These are phyloP conservation scores for Heliconius aoede DNA, from an alignment of 2,888 invertebrate species.

Conservation along the genomic window DNA sequence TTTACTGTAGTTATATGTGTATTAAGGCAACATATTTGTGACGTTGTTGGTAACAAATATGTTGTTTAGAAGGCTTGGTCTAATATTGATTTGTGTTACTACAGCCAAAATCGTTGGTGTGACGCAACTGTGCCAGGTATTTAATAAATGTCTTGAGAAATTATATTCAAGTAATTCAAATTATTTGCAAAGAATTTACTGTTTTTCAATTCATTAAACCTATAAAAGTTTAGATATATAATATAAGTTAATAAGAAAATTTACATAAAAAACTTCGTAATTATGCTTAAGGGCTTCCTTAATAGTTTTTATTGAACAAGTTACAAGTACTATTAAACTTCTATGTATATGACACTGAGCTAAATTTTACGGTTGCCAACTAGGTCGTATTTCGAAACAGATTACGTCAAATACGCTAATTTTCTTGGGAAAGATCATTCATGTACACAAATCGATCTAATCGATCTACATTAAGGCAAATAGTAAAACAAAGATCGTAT, in stretches of 20 bases:
- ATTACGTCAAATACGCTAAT: slow-evolving; percentile 29
- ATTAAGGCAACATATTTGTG: too few species aligned
- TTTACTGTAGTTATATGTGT: not conserved
- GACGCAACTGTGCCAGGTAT: not conserved
- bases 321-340: slow-evolving; percentile 1
- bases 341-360: slow-evolving; percentile 12
- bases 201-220: too few species aligned
- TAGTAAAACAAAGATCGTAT: too few species aligned
- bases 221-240: not conserved
- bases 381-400: slow-evolving; percentile 34
- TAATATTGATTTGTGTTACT: not conserved
- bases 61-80: not conserved
- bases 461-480: not conserved
- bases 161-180: not conserved
- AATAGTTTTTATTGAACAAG: slow-evolving; percentile 23
- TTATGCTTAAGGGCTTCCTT: slow-evolving; percentile 15
- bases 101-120: not conserved
- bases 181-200: not conserved
- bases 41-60: too few species aligned
- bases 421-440: slow-evolving; percentile 27
- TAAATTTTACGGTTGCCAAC: not conserved
- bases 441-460: slow-evolving; percentile 31
- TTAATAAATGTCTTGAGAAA: not conserved
- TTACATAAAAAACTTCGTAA: not conserved
- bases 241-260: not conserved